phyloP scores from a whole-genome alignment of 2,113 vertebrate species.

The Oncorhynchus gorbuscha region DNA sequence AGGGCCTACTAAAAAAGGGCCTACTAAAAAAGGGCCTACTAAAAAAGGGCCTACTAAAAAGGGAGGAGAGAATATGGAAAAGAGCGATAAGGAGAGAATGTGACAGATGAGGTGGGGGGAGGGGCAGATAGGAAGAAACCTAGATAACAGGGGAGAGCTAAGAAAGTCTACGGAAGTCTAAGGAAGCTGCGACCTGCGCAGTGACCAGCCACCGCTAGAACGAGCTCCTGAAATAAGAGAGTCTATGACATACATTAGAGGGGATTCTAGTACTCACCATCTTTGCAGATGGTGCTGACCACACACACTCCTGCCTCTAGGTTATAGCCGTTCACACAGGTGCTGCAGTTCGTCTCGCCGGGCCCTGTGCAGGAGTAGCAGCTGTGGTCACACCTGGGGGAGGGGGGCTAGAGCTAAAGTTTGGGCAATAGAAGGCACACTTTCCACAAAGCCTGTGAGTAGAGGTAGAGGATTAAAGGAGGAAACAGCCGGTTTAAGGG shows the following conservation, averaged over 20 bases:
- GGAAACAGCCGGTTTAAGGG: too few relatives aligned
- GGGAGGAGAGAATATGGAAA: not conserved
- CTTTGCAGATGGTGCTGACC: constrained; percentile 95
- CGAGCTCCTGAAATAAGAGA: too few relatives aligned
- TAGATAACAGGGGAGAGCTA: constrained; percentile 62
- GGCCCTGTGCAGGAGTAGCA: constrained; percentile 89
- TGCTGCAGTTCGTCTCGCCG: constrained; percentile 92
- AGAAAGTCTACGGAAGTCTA: too few relatives aligned
- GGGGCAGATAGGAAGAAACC: not conserved
- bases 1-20: not conserved
- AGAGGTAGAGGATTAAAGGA: too few relatives aligned
- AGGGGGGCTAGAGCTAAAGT: too few relatives aligned
- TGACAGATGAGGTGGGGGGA: not conserved
- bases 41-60: not conserved
- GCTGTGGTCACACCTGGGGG: constrained; percentile 86
- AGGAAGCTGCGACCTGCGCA: too few relatives aligned
- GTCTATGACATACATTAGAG: too few relatives aligned
- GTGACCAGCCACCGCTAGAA: too few relatives aligned
- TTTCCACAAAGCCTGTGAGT: too few relatives aligned
- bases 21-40: not conserved
- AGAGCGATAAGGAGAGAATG: not conserved
- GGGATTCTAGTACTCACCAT: constrained; percentile 84
- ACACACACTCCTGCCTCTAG: constrained; percentile 88
- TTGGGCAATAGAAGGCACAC: too few relatives aligned
- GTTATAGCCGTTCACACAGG: constrained; percentile 89